phyloP scores from a whole-genome alignment of 2,113 vertebrate genomes.

The Uria lomvia region DNA sequence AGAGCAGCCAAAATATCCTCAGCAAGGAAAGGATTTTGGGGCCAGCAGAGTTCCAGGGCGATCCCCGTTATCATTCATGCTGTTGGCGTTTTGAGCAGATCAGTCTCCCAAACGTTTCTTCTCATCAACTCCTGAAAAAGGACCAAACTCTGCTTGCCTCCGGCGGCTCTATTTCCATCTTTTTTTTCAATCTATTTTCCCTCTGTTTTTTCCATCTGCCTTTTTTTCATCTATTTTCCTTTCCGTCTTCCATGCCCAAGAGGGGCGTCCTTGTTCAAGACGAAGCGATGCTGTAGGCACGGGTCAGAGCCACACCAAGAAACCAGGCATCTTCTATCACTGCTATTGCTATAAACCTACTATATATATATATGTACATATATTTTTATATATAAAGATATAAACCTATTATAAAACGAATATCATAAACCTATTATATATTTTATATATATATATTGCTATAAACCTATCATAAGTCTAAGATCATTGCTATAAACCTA shows the following conservation, averaged over 20 bases:
- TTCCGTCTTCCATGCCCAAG: neutral
- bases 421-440: neutral
- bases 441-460: neutral
- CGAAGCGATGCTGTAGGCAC: rapidly evolving
- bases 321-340: neutral
- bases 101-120: neutral
- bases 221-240: neutral
- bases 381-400: neutral
- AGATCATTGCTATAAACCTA: neutral
- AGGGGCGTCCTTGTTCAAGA: neutral
- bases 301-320: neutral
- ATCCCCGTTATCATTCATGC: neutral
- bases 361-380: neutral
- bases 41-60: neutral
- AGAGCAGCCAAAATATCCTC: neutral
- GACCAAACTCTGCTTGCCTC: neutral
- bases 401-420: neutral
- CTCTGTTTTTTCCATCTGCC: neutral
- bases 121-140: neutral
- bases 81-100: neutral
- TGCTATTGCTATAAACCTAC: neutral
- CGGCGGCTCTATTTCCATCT: neutral
- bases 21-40: neutral
- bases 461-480: neutral
- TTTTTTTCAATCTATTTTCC: neutral